Conservation (phyloP, 1,140 invertebrate species). For the Drosophila kohkoa region DNA sequence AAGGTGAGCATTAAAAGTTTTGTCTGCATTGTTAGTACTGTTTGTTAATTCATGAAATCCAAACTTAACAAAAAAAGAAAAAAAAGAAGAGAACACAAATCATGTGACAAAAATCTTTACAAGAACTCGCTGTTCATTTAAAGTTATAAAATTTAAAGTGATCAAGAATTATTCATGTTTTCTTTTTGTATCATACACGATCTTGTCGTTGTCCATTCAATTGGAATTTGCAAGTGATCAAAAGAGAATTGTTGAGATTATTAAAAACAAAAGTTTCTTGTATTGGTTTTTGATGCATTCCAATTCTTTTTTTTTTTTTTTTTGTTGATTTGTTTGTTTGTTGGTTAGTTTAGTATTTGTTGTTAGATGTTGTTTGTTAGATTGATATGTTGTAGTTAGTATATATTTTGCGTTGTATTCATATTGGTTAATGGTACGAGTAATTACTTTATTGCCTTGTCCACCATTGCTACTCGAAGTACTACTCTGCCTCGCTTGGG, state of each 20-base stretch:
- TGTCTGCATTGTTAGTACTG: constrained; percentile 13
- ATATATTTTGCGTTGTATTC: constrained; percentile 28
- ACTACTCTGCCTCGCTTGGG: constrained; percentile 85
- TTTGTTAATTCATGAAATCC: constrained; percentile 7
- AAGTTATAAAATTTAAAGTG: background rate
- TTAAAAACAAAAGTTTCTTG: constrained; percentile 14
- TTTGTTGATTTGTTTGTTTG: background rate
- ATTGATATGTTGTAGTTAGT: constrained; percentile 19
- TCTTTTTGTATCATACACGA: background rate
- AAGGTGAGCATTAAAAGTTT: constrained; percentile 35
- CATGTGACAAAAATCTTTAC: constrained; percentile 37
- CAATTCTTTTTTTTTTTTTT: constrained; percentile 8
- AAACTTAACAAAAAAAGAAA: background rate
- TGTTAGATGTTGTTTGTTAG: background rate
- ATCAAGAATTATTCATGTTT: background rate
- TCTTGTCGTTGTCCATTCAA: background rate
- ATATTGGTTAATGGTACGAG: constrained; percentile 41
- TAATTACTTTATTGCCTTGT: constrained; percentile 88
- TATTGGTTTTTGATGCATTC: constrained; percentile 26
- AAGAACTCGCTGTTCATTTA: constrained; percentile 9
- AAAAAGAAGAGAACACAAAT: constrained; percentile 24
- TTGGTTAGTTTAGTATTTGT: constrained; percentile 10
- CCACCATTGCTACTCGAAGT: constrained; percentile 86
- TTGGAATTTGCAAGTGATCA: constrained; percentile 37
- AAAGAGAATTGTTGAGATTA: background rate